These are phyloP conservation scores for Mechanitis mazaeus DNA, from an alignment of 2,888 invertebrate genomes.

Conservation along the genomic window DNA sequence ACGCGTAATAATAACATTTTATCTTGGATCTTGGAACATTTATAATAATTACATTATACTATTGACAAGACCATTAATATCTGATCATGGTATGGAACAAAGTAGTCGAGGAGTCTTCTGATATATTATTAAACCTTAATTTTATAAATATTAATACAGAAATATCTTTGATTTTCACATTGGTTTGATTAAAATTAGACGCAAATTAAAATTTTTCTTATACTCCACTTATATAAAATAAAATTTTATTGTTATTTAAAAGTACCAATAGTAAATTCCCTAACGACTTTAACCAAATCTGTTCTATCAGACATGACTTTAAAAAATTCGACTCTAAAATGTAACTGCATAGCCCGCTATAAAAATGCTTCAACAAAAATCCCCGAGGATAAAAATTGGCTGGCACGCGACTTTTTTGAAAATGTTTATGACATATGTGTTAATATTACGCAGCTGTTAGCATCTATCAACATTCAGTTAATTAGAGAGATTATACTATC, in stretches of 20 bases:
- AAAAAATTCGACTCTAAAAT: slow-evolving; percentile 32
- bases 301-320: slow-evolving; percentile 31
- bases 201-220: background rate
- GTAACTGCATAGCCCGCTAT: slow-evolving; percentile 30
- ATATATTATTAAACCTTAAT: background rate
- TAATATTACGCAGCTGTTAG: slow-evolving; percentile 18
- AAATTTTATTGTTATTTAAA: slow-evolving; percentile 11
- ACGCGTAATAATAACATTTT: slow-evolving; percentile 58
- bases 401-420: slow-evolving; percentile 25
- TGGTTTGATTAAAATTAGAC: background rate
- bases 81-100: slow-evolving; percentile 33
- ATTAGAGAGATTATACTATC: background rate
- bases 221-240: background rate
- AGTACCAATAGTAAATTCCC: slow-evolving; percentile 29
- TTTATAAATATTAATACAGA: background rate
- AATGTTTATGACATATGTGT: slow-evolving; percentile 29
- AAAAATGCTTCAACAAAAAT: slow-evolving; percentile 26
- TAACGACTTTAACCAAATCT: slow-evolving; percentile 31
- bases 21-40: slow-evolving; percentile 59
- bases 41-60: slow-evolving; percentile 70
- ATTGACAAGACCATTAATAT: slow-evolving; percentile 69
- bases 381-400: slow-evolving; percentile 26
- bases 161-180: background rate
- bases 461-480: slow-evolving; percentile 12
- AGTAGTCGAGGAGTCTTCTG: background rate